Evolutionary conservation across 2,797 vertebrate genomes (phyloP).

Genomic region (Trachurus trachurus): DNA sequence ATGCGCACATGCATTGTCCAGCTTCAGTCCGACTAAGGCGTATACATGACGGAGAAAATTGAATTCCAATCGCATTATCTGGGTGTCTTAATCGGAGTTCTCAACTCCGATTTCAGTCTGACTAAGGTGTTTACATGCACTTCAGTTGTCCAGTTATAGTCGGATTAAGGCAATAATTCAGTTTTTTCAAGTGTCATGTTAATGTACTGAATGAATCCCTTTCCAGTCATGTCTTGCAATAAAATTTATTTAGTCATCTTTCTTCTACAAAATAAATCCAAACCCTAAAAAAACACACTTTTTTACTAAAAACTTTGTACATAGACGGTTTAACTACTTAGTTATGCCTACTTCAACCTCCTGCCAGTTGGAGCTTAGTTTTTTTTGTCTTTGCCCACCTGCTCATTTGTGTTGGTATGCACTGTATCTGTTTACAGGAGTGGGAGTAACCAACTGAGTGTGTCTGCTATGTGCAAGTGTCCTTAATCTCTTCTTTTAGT

Average conservation of each 20-base stretch:
- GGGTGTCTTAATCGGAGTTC: too few relatives aligned
- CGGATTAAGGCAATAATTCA: too few relatives aligned
- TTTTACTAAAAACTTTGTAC: slow-evolving; percentile 39
- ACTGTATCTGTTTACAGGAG: slow-evolving; percentile 52
- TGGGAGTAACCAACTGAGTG: slow-evolving; percentile 59
- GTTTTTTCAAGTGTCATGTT: too few relatives aligned
- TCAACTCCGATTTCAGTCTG: too few relatives aligned
- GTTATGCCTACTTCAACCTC: slow-evolving; percentile 1
- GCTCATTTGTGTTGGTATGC: slow-evolving; percentile 41
- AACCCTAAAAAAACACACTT: slow-evolving; percentile 15
- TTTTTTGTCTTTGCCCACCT: slow-evolving; percentile 53
- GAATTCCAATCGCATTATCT: too few relatives aligned
- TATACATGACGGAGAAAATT: too few relatives aligned
- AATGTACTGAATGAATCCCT: too few relatives aligned
- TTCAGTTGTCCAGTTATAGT: too few relatives aligned
- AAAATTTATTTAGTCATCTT: too few relatives aligned
- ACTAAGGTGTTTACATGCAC: too few relatives aligned
- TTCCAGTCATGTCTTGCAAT: neutral
- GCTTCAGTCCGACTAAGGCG: too few relatives aligned
- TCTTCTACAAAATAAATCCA: neutral
- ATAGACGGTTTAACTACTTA: slow-evolving; percentile 28
- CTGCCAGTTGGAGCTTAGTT: slow-evolving; percentile 16
- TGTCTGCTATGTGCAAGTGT: slow-evolving; percentile 23
- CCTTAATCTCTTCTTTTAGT: slow-evolving; percentile 25
- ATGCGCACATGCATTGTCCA: too few relatives aligned